Evolutionary conservation across 2,888 invertebrate species (phyloP), one percentile per base, ranked within the genome.

Genomic region (Diarsia rubi): DNA sequence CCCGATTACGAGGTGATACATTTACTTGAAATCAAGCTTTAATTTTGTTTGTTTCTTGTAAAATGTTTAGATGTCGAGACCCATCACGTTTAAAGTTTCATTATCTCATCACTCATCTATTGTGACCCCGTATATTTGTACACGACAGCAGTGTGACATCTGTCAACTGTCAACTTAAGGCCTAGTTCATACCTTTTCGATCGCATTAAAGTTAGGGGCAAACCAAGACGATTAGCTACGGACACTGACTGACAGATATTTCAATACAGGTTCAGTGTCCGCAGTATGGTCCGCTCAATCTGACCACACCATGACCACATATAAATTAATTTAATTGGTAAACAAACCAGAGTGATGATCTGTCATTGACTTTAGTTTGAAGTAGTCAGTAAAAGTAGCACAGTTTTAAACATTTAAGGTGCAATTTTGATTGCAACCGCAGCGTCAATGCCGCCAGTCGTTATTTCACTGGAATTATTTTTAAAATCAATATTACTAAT

Each of bases 371-470:
- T 16, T 75, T 31, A 49, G 31, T 66, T 75, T 19, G 21, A 37
- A 59, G 75, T 75, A 75, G 66, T 47, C 75, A 11, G 27, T 74
- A 67, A 57, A 75, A 21, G 2, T 49, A 75, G 67, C 57, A 59
- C 57, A 67, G 75, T 75, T 75, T 75, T 31, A 44, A 75, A 44
- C 11, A 14, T 44, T n/a, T 59, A 24, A 65, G 3, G 27, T 31
- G 4, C 31, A 19, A 19, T 59, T 16, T 19, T 27, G 57, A 27
- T 3, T 16, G 16, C 16, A 8, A 57, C 16, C 57, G 57, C 57
- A 27, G 27, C 16, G 16, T 3, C 27, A 57, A 19, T 8, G 27
- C 3, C 16, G 57, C 8, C 57, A 9, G 1, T 16, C 27, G 16
- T 31, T 31, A n/a, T n/a, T n/a, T n/a, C n/a, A n/a, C n/a, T n/a